Percentiles rank a stretch among this genome's conserved stretches.
Evolutionary conservation across 1,140 invertebrate species (phyloP).

Genomic region (Drosophila novamexicana): DNA sequence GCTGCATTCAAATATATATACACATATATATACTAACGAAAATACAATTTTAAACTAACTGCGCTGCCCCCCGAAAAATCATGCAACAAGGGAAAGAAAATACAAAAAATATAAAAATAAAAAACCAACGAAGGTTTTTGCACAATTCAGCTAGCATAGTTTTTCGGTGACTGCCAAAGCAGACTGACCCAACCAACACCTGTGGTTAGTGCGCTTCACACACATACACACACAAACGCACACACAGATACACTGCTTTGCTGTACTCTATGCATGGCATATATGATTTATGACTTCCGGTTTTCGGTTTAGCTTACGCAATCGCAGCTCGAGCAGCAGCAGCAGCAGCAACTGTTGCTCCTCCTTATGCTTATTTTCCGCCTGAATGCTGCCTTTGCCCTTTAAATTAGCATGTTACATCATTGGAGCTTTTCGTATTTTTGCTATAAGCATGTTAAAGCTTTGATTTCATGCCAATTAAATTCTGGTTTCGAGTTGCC

Average conservation of each 20-base stretch:
- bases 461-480: conserved; percentile 46
- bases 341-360: conserved; percentile 21
- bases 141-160: conserved; percentile 37
- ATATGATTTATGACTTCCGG: conserved; percentile 73
- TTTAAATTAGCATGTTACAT: conserved; percentile 40
- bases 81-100: conserved; percentile 4
- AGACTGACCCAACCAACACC: conserved; percentile 59
- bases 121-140: conserved; percentile 19
- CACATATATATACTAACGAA: conserved; percentile 37
- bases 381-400: not conserved
- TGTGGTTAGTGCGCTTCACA: conserved; percentile 59
- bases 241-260: not conserved
- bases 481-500: conserved; percentile 38
- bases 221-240: not conserved
- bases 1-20: conserved; percentile 55
- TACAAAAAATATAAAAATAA: conserved; percentile 8
- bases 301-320: conserved; percentile 43
- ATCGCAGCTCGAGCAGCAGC: conserved; percentile 9
- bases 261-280: conserved; percentile 39
- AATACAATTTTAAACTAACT: conserved; percentile 75
- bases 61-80: conserved; percentile 43
- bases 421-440: not conserved
- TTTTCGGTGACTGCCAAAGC: conserved; percentile 43
- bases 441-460: conserved; percentile 23
- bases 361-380: conserved; percentile 25